A percentile compares a stretch with the other conserved stretches of the same genome.
Evolutionary conservation across 2,113 vertebrate species (phyloP).

Genomic region (Percina caprodes): DNA sequence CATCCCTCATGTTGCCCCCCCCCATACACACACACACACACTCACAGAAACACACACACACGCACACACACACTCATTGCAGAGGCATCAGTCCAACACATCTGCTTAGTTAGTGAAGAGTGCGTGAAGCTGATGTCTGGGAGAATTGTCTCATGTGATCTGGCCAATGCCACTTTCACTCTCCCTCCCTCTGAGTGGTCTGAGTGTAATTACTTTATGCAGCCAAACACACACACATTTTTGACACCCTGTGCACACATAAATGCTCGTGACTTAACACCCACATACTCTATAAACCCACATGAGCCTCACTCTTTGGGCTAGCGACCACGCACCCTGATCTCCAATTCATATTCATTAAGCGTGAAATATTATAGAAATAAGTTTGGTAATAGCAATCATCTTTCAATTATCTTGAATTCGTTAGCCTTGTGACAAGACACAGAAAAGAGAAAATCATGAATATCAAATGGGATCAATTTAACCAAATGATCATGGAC

Average conservation of each 20-base stretch:
- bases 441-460: constrained; percentile 79
- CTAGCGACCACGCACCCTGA: constrained; percentile 54
- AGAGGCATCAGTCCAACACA: constrained; percentile 49
- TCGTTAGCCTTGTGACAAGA: constrained; percentile 78
- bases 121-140: constrained; percentile 48
- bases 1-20: constrained; percentile 12
- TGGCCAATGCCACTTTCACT: constrained; percentile 48
- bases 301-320: constrained; percentile 25
- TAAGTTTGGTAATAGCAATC: constrained; percentile 81
- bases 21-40: constrained; percentile 29
- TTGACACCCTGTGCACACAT: constrained; percentile 1
- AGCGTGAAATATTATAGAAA: constrained; percentile 81
- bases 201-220: constrained; percentile 64
- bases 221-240: constrained; percentile 21
- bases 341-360: constrained; percentile 81
- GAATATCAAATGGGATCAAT: constrained; percentile 83
- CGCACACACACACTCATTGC: constrained; percentile 54
- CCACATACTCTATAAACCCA: constrained; percentile 48
- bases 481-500: constrained; percentile 82
- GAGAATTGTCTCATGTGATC: constrained; percentile 62
- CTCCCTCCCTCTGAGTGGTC: constrained; percentile 39
- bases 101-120: constrained; percentile 63
- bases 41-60: constrained; percentile 19
- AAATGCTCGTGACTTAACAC: constrained; percentile 31
- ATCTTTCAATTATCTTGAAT: constrained; percentile 84